A percentile compares a stretch with the other conserved stretches of the same genome.
Conservation (phyloP, 1,140 invertebrate genomes). For the Drosophila nikananu region DNA sequence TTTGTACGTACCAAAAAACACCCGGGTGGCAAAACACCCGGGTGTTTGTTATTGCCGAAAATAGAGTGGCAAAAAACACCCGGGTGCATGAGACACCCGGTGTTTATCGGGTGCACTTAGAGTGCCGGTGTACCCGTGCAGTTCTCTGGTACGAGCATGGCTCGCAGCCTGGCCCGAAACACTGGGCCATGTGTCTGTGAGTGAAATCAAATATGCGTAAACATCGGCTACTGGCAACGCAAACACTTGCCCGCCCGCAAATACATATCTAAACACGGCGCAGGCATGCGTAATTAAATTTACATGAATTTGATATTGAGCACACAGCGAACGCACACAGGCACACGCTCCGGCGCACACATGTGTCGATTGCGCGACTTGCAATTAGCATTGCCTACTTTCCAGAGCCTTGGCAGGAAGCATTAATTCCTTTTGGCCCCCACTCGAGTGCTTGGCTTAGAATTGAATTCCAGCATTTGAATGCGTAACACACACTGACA, state of each 20-base stretch:
- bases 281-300: conserved; percentile 81
- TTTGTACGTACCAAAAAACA: no score
- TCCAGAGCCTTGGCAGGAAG: conserved; percentile 38
- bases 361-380: conserved; percentile 30
- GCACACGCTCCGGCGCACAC: conserved; percentile 15
- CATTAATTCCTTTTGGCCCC: conserved; percentile 47
- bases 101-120: no score
- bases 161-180: conserved; percentile 9
- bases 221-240: conserved; percentile 52
- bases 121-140: no score
- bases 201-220: conserved; percentile 79
- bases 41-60: no score
- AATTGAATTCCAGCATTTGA: conserved; percentile 47
- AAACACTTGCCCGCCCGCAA: conserved; percentile 8
- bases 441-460: conserved; percentile 30
- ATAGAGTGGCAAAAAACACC: no score
- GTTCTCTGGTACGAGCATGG: no score
- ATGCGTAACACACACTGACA: conserved; percentile 27
- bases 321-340: conserved; percentile 31
- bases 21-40: no score
- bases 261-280: conserved; percentile 61
- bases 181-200: conserved; percentile 17
- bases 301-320: conserved; percentile 82
- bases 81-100: no score
- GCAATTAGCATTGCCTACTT: conserved; percentile 70